Base-by-base conservation (phyloP, 2,797 vertebrate species). In the Pampus argenteus region DNA sequence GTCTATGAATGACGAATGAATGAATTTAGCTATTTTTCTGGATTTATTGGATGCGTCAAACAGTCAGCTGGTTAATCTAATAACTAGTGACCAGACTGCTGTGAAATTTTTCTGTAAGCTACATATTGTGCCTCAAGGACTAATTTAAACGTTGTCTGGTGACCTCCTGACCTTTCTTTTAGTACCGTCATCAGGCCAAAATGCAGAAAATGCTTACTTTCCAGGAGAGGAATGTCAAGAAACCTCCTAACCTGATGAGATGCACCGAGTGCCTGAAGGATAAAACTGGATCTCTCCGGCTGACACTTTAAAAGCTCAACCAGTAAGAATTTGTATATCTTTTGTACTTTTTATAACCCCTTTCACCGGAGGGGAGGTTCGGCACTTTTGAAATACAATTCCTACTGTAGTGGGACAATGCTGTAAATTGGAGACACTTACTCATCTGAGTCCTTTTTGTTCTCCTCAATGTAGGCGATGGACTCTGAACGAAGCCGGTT, bases 401-500 rank as follows among this genome's bases (percentile, higher is more conserved):
- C 15, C 40, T 42, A 17, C 17, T 34, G 10, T n/a, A n/a, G 11
- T 10, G 10, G 1, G 13, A 51, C n/a, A 44, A 49, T 6, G n/a
- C 17, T 20, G 40, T 1, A 50, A 58, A 74, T 31, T 0, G 47
- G 54, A 60, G 31, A 47, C 5, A 89, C 98, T 95, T 93, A 99
- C 98, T 99, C 98, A 23, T 99, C 97, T 0, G 94, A 88, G 74
- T 98, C 97, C 89, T 96, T 99, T 93, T 99, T 99, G 95, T 93
- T 99, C 89, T 99, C 98, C 88, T 99, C 98, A 11, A 97, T 99
- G 94, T 95, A 98, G 23, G 98, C 98, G n/a, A 99, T 99, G 64
- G 98, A 99, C 93, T 99, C 98, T 0, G 98, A 99, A 76, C 97
- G 95, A 87, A 99, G 96, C 79, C 98, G 95, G 92, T 98, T 99